Evolutionary conservation across 2,113 vertebrate genomes (phyloP).

Genomic region (Corydoras sp.): DNA sequence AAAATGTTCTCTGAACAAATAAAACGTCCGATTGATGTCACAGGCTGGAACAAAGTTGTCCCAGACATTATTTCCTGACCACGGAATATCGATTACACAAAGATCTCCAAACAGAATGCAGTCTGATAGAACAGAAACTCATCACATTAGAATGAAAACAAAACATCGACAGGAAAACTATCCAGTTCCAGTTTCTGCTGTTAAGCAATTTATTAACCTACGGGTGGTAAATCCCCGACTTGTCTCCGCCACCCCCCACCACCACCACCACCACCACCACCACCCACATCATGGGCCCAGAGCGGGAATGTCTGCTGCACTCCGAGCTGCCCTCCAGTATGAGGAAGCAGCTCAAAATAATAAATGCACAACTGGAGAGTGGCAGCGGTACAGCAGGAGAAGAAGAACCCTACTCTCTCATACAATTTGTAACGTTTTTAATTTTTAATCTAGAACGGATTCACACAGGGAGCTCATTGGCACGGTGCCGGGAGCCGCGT

Average conservation of each 20-base stretch:
- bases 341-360: background rate
- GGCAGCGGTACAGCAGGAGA: background rate
- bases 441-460: background rate
- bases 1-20: no score
- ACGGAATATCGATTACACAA: no score
- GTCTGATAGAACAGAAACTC: no score
- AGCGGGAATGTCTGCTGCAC: background rate
- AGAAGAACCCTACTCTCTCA: background rate
- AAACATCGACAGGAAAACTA: no score
- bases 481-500: no score
- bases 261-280: no score
- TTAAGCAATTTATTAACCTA: background rate
- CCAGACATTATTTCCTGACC: no score
- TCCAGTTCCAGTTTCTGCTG: background rate
- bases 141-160: no score
- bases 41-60: no score
- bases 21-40: no score
- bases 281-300: background rate
- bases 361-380: background rate
- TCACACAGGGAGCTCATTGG: no score
- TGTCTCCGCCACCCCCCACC: background rate
- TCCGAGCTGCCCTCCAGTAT: background rate
- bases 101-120: no score
- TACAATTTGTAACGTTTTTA: background rate
- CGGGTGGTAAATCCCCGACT: background rate